Base-by-base conservation (phyloP, 2,113 vertebrate species). In the Tautogolabrus adspersus region DNA sequence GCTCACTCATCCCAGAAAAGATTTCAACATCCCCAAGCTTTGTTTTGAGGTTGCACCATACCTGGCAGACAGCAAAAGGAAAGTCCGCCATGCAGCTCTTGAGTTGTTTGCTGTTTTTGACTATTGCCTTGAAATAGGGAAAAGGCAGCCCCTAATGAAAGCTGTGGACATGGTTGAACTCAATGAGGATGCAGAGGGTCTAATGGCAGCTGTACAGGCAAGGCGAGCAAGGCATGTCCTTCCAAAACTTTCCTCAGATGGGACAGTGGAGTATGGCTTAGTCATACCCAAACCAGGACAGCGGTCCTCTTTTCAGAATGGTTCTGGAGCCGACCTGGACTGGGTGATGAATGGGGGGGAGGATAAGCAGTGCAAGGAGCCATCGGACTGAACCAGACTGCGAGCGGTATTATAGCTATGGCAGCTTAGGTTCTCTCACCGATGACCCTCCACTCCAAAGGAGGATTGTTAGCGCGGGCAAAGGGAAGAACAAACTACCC, bases 401-500 rank as follows among this genome's bases (percentile, higher is more conserved):
- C 8, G 92, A 94, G 8, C 81, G 75, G 42, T 42, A 89, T 63
- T 87, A 78, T 1, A 88, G 75, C 60, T 94, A 92, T 62, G 85
- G 91, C 75, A 93, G 93, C 0, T 84, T 93, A 1, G 91, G 93
- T 0, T 94, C 86, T 0, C 86, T 75, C n/a, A 88, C 85, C 0
- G 91, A 86, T 0, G 91, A 85, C 0, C 85, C 87, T 10, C 1
- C 64, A 0, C 88, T 93, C 70, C 94, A 95, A 18, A 90, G 96
- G 26, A 95, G 96, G 67, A 95, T 96, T 7, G 86, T 96, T 73
- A 99, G 97, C 0, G 97, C 97, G 0, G 95, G 95, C 0, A 98
- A 96, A 86, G 96, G 96, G 3, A 99, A 96, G 79, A 96, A 91
- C 93, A 97, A 96, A 63, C 94, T 99, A 54, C 98, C 97, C 0